These are phyloP conservation scores for Varanus salvator DNA, from an alignment of 2,113 vertebrate genomes.

Conservation along the genomic window DNA sequence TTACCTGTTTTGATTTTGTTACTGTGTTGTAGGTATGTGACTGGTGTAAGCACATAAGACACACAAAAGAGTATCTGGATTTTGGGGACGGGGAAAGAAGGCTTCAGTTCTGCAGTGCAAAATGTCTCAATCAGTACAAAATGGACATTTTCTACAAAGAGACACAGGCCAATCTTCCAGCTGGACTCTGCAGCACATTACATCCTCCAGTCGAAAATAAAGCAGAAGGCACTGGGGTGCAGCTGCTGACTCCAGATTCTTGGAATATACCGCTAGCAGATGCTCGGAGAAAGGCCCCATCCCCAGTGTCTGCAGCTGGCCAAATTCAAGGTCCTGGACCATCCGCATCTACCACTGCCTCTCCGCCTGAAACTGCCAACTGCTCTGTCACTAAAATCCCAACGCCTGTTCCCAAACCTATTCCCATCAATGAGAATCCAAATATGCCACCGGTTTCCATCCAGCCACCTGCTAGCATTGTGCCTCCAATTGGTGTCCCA, in stretches of 20 bases:
- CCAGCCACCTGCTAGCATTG: conserved; percentile 87
- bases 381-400: conserved; percentile 92
- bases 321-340: conserved; percentile 86
- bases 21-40: conserved; percentile 96
- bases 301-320: conserved; percentile 85
- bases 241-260: conserved; percentile 98
- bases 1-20: conserved; percentile 78
- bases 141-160: conserved; percentile 99
- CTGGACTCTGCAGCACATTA: conserved; percentile 91
- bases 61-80: conserved; percentile 99
- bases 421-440: conserved; percentile 86
- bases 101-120: conserved; percentile 99
- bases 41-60: conserved; percentile 99
- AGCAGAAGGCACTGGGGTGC: conserved; percentile 89
- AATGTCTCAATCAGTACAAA: conserved; percentile 99
- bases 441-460: conserved; percentile 85
- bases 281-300: conserved; percentile 92
- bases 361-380: conserved; percentile 89
- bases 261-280: conserved; percentile 95
- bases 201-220: conserved; percentile 89
- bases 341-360: conserved; percentile 87
- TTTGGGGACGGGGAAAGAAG: conserved; percentile 98
- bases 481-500: conserved; percentile 89
- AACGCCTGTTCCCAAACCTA: conserved; percentile 92
- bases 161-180: conserved; percentile 97